These are phyloP conservation scores for Chrysodeixis includens DNA, from an alignment of 2,888 invertebrate species.

Conservation along the genomic window DNA sequence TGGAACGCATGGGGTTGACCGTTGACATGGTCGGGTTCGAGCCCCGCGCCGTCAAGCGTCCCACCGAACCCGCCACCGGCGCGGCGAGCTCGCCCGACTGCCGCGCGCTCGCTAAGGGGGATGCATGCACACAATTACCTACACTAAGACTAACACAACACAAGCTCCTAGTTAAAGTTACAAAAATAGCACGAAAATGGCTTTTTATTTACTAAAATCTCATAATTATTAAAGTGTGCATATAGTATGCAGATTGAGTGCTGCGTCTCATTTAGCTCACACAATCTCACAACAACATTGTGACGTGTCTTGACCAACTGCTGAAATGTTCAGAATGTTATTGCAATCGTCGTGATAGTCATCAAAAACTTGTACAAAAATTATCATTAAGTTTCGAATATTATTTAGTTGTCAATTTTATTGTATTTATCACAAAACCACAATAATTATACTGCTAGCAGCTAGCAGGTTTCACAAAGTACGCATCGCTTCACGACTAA, in stretches of 20 bases:
- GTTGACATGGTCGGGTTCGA: conserved; percentile 13
- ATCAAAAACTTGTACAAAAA: conserved; percentile 84
- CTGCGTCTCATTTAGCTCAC: conserved; percentile 71
- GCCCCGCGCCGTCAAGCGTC: background rate
- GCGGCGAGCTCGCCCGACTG: conserved; percentile 10
- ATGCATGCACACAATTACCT: conserved; percentile 66
- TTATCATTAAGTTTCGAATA: conserved; percentile 78
- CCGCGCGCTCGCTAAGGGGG: conserved; percentile 66
- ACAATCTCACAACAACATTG: conserved; percentile 50
- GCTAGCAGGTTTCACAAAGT: conserved; percentile 84
- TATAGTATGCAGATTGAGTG: conserved; percentile 76
- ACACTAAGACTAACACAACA: conserved; percentile 85
- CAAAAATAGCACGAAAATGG: conserved; percentile 86
- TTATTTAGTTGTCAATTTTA: conserved; percentile 84
- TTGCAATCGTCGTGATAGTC: conserved; percentile 67
- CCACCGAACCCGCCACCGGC: conserved; percentile 11
- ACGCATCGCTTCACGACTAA: conserved; percentile 74
- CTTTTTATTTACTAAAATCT: conserved; percentile 83
- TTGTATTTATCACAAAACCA: conserved; percentile 88
- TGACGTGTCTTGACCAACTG: conserved; percentile 56
- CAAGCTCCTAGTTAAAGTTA: conserved; percentile 85
- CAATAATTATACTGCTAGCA: conserved; percentile 88
- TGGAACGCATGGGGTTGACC: background rate
- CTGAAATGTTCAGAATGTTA: conserved; percentile 64
- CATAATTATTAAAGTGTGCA: conserved; percentile 74